These are phyloP conservation scores for Rhabdomys dilectus DNA, from an alignment of 2,113 vertebrate species.

Conservation along the genomic window DNA sequence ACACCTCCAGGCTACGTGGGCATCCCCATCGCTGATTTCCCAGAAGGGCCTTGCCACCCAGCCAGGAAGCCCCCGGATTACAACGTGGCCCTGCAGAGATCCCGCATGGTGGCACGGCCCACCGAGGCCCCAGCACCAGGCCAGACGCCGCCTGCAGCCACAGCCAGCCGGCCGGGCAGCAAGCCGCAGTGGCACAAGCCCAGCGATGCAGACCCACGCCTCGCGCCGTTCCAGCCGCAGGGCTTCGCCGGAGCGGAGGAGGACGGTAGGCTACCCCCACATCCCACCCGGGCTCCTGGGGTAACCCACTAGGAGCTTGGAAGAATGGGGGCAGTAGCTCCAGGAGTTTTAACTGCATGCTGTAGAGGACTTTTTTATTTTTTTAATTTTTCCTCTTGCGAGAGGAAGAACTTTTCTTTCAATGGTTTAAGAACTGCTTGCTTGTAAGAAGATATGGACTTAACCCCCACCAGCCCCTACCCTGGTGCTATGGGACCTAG, in stretches of 20 bases:
- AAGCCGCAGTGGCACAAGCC: conserved; percentile 92
- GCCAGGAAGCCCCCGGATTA: conserved; percentile 97
- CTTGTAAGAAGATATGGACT: not conserved
- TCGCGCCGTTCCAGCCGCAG: conserved; percentile 86
- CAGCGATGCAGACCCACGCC: conserved; percentile 89
- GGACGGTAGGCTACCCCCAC: conserved; percentile 88
- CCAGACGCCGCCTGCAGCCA: conserved; percentile 80
- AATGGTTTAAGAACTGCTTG: not conserved
- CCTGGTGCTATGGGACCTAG: not conserved
- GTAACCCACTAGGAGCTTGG: not conserved
- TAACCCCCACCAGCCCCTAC: too few species aligned
- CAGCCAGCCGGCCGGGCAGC: conserved; percentile 78
- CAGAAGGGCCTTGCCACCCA: conserved; percentile 90
- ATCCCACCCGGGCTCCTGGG: not conserved
- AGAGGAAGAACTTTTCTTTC: not conserved
- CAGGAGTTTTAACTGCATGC: not conserved
- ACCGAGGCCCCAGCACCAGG: conserved; percentile 86
- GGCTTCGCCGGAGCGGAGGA: conserved; percentile 89
- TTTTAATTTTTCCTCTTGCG: not conserved
- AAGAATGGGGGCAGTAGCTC: not conserved
- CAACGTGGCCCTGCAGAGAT: conserved; percentile 96
- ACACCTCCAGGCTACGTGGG: conserved; percentile 97
- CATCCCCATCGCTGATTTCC: conserved; percentile 95
- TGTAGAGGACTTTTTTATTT: not conserved
- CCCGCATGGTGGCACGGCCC: conserved; percentile 95